These are phyloP conservation scores for Proales similis DNA, from an alignment of 1,140 invertebrate genomes.

Conservation along the genomic window DNA sequence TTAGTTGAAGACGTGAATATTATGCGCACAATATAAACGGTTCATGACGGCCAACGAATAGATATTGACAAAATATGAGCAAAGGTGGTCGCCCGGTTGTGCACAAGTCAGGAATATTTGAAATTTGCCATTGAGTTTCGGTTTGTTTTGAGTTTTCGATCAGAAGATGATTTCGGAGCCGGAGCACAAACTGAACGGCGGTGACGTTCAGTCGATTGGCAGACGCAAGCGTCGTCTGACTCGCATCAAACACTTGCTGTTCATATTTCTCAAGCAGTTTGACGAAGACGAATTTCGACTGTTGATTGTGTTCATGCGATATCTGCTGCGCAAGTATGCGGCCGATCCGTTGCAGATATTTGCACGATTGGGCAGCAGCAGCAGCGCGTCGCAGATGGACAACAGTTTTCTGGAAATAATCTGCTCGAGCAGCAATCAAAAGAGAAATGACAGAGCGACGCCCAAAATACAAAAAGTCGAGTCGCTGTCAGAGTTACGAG, in stretches of 20 bases:
- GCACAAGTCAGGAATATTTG: no score
- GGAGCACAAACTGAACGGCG: not conserved
- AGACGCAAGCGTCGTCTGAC: not conserved
- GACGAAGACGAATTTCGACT: not conserved
- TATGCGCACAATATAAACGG: no score
- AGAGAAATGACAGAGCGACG: not conserved
- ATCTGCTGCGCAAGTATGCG: not conserved
- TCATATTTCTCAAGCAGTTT: not conserved
- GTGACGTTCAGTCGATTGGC: not conserved
- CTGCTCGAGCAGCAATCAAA: not conserved
- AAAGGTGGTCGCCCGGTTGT: no score
- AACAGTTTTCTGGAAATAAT: no score
- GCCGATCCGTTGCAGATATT: not conserved
- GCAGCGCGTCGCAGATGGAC: no score
- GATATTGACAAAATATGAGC: no score
- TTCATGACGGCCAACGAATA: no score
- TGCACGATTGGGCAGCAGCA: not conserved
- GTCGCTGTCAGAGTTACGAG: not conserved
- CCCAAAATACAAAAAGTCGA: not conserved
- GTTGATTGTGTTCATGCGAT: not conserved
- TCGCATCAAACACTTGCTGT: not conserved
- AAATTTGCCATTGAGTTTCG: no score
- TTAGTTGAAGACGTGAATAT: no score
- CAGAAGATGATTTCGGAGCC: not conserved
- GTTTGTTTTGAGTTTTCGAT: not conserved